Base-by-base conservation (phyloP, 2,113 vertebrate genomes). In the Pseudopipra pipra region DNA sequence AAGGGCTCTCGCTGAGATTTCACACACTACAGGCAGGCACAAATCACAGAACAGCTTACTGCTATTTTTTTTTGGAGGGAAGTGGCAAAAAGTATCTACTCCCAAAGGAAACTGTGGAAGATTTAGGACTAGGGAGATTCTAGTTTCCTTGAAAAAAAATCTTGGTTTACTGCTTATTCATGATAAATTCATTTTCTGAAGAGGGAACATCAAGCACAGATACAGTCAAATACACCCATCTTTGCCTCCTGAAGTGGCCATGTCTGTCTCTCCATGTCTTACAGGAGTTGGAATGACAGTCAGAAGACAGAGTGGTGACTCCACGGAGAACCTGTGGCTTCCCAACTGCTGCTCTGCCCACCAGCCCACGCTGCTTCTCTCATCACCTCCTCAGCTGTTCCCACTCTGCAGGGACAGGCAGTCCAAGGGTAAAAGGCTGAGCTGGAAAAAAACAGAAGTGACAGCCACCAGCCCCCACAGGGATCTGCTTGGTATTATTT, bases 371-470 rank as follows among this genome's bases (percentile, higher is more conserved):
- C 71, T 66, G 74, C n/a, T 80, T 91, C 89, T 97, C 87, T 97
- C 89, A 89, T 89, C 87, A 95, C 87, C 77, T 94, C 44, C 72
- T 92, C 93, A 96, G 93, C 84, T 97, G 93, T 94, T 93, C 49
- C 65, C 25, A n/a, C n/a, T 61, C 66, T 4, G 21, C 62, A 87
- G 65, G 76, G 73, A 85, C 89, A 68, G 61, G 47, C 89, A 78
- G 56, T 37, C 49, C 23, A 3, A 86, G 94, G 77, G 33, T 80
- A 89, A 91, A 93, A 93, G 39, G 27, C 41, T 28, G 3, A 87
- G 49, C 58, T 93, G 65, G 77, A 86, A 88, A 91, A 91, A 72
- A 93, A 51, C 23, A 78, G 37, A 82, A 71, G 66, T 65, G 91
- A 35, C 70, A 79, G 77, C 52, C 44, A 1, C 49, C 66, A 87